Conservation (phyloP, 2,113 vertebrate genomes). For the Cebus imitator region DNA sequence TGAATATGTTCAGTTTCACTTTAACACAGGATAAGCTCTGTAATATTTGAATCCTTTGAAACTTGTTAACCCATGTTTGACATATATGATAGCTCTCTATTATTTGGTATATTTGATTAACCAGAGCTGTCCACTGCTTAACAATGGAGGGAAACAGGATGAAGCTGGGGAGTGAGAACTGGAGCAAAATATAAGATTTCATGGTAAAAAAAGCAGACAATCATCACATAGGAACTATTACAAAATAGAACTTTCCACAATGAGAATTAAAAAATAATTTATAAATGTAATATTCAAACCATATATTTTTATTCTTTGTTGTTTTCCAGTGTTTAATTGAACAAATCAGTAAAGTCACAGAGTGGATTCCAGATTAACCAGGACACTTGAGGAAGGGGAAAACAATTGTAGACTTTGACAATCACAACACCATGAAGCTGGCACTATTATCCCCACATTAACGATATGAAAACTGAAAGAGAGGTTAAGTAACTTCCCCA, state of each 20-base stretch:
- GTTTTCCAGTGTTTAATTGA: not conserved
- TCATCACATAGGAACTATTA: not conserved
- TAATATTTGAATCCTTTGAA: not conserved
- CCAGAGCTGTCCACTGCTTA: not conserved
- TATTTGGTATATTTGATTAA: not conserved
- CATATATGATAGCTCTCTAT: not conserved
- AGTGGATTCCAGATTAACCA: not conserved
- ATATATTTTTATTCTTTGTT: not conserved
- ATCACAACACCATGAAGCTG: not conserved
- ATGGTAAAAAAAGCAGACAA: not conserved
- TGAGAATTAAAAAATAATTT: not conserved
- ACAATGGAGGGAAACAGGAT: not conserved
- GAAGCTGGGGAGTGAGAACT: too few relatives aligned
- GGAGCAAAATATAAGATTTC: not conserved
- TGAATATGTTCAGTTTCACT: not conserved
- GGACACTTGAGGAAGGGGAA: not conserved
- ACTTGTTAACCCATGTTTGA: not conserved
- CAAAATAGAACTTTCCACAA: not conserved
- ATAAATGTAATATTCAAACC: not conserved
- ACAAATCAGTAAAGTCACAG: not conserved
- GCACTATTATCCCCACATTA: not conserved
- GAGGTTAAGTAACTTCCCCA: not conserved
- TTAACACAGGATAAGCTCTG: not conserved
- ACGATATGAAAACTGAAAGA: not conserved
- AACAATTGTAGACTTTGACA: not conserved